Base-by-base conservation (phyloP, 2,888 invertebrate genomes). In the Chironomus tentans region DNA sequence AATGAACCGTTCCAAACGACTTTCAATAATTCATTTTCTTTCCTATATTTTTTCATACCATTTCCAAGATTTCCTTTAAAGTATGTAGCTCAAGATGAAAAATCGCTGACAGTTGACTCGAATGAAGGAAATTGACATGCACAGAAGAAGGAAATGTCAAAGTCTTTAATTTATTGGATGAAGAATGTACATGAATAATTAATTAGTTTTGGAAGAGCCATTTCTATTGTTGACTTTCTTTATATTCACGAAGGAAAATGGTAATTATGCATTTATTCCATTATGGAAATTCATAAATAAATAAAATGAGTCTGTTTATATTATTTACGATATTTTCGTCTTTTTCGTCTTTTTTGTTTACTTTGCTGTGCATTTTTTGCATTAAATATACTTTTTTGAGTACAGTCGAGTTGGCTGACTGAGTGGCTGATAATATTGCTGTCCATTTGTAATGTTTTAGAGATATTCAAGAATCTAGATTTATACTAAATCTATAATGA, bases 221-320 rank as follows among this genome's bases (percentile, higher is more conserved):
- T 38, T 38, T 38, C 38, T 10, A 38, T 38, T 38, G 38, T 38
- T 38, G 38, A 38, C 38, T 38, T 7, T 38, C 38, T 38, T 38
- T 38, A 38, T 38, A 38, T 38, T 38, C 38, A 38, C 7, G 38
- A 10, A 56, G 15, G 70, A 22, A 70, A 70, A 47, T 18, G 47
- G 70, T 47, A 70, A 70, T 70, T 70, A 70, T 47, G 18, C 15
- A 56, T 18, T 56, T 56, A 56, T 56, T n/a, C 70, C 70, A 70
- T 70, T 48, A 70, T 56, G 56, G 24, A 65, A 65, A 68, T 28
- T 13, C 18, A 70, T 12, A 70, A 68, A 68, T 22, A 38, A 68
- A 38, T 68, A 38, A 68, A 68, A 38, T 62, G 21, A 18, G 18
- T 22, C 21, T 22, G 62, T 68, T 28, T 15, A 24, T 28, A 68